Base-by-base conservation (phyloP, 2,888 invertebrate genomes). In the Elysia crispata region DNA sequence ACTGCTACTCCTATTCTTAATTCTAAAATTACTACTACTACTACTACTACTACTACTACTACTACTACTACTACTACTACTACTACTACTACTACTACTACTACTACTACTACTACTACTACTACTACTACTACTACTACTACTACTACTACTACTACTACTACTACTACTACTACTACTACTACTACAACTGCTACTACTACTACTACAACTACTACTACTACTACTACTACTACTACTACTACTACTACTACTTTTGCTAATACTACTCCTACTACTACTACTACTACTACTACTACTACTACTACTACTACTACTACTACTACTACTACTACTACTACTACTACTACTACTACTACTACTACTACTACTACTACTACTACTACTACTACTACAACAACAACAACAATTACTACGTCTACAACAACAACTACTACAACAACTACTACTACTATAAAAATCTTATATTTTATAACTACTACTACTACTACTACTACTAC, bases 61-160 rank as follows among this genome's bases (percentile, higher is more conserved):
- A 20, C 31, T 72, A 11, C 72, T 33, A 41, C 72, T 72, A 72
- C 72, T 72, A 72, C 72, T 72, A 41, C 72, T 72, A 41, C 31
- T 72, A 41, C 72, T 72, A 33, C 72, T 72, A 72, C 72, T 72
- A 72, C 72, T 72, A 41, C 72, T 33, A 41, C 72, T 72, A 72
- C 72, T 33, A 72, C 72, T 72, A 41, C 72, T 72, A 41, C 31
- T 72, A 41, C 72, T 33, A 33, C 62, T 62, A 62, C 62, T 62
- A 20, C 13, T 62, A 25, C 62, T 62, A 20, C 8, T 62, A 20
- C 62, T 62, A 20, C 62, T 62, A 62, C 62, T 62, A 62, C 8
- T 62, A 20, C n/a, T 62, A 62, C 8, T 62, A 20, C 8, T 62
- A 20, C 13, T 62, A 20, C 62, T 62, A 62, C 62, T 62, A 20